These are phyloP conservation scores for Lithodes maja DNA, from an alignment of 2,888 invertebrate species.

Conservation along the genomic window DNA sequence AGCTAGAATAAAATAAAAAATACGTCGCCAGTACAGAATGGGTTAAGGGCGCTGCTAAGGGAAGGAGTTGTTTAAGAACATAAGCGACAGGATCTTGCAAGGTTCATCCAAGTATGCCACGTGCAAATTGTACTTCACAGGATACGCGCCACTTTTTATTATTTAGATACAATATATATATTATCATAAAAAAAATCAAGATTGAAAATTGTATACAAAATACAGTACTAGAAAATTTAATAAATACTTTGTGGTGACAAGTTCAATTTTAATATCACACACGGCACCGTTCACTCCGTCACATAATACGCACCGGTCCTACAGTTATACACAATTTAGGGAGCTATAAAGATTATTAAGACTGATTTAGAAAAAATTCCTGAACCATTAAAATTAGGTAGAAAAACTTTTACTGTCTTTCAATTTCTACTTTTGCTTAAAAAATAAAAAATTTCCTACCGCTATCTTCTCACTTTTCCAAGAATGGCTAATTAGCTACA, in stretches of 20 bases:
- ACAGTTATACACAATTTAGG: slow-evolving; percentile 39
- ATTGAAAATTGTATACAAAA: slow-evolving; percentile 57
- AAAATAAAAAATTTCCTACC: no score
- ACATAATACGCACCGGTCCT: slow-evolving; percentile 49
- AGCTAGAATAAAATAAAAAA: no score
- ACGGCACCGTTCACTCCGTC: slow-evolving; percentile 35
- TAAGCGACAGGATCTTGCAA: slow-evolving; percentile 23
- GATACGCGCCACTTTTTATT: slow-evolving; percentile 52
- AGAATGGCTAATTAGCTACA: no score
- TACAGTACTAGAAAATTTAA: slow-evolving; percentile 56
- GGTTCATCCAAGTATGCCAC: slow-evolving; percentile 43
- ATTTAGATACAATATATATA: neutral
- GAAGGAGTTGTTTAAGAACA: no score
- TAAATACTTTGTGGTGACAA: slow-evolving; percentile 59
- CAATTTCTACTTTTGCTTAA: no score
- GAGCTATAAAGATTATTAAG: neutral
- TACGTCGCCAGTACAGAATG: no score
- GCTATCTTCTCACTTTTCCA: no score
- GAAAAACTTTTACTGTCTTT: no score
- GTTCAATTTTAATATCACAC: slow-evolving; percentile 33
- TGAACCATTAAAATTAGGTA: no score
- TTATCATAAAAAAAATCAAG: slow-evolving; percentile 30
- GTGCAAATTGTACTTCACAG: slow-evolving; percentile 63
- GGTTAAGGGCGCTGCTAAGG: no score
- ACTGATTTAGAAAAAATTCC: no score